These are phyloP conservation scores for Oceanodroma tethys DNA, from an alignment of 2,113 vertebrate genomes.

Conservation along the genomic window DNA sequence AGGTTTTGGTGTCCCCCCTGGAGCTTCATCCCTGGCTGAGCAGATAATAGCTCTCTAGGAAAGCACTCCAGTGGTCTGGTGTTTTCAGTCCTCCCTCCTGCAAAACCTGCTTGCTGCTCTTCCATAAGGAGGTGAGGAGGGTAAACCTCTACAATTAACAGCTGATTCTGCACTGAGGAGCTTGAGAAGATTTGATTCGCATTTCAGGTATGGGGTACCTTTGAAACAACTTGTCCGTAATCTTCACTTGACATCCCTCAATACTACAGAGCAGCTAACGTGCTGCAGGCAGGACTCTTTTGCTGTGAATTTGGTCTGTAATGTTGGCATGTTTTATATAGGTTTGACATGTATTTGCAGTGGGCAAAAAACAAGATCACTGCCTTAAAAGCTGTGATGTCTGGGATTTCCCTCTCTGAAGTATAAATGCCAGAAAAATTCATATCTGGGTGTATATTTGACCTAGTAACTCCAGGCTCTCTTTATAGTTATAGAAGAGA, in stretches of 20 bases:
- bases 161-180: neutral
- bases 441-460: neutral
- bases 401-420: neutral
- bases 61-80: neutral
- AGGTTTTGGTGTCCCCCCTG: slow-evolving; percentile 3
- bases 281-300: neutral
- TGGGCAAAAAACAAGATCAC: neutral
- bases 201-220: neutral
- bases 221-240: neutral
- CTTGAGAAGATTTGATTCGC: accelerated
- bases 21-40: slow-evolving; percentile 29
- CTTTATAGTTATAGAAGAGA: neutral
- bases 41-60: neutral
- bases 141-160: neutral
- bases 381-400: neutral
- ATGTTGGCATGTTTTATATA: neutral
- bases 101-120: neutral
- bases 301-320: neutral
- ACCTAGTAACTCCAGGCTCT: neutral
- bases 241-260: neutral
- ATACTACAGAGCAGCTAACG: accelerated
- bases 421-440: neutral
- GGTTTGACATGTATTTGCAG: neutral
- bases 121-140: neutral
- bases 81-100: neutral